Evolutionary conservation across 2,113 vertebrate species (phyloP), one percentile per base, ranked within the genome.

Genomic region (Arenaria interpres): DNA sequence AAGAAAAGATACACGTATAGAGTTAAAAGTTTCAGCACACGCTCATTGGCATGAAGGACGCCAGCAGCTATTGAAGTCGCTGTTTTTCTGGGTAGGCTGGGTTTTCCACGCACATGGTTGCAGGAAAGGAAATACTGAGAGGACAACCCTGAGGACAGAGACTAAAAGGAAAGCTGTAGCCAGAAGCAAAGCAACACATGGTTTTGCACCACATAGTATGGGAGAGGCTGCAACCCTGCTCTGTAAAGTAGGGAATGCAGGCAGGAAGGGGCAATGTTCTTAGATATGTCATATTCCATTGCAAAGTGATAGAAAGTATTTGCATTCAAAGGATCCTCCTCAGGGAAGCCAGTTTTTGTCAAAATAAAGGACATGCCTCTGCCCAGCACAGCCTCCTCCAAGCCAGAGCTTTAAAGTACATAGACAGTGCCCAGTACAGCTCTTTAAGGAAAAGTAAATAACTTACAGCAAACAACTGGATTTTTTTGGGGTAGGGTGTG

Each of bases 401-500:
- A 37, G 39, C 2, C 14, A 22, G 4, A n/a, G 35, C 8, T 17
- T 11, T n/a, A 12, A 64, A 19, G 14, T 10, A 5, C 3, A 2
- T 5, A 10, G 23, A 9, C 39, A 46, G 10, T 11, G 12, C 19
- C 10, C 43, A 35, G 27, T 13, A 10, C 10, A 63, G 39, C 19
- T n/a, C 14, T 43, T 66, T 39, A 59, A 56, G 30, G 14, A 22
- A 12, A 2, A 9, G 16, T 9, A 32, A 67, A 28, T 14, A 57
- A 51, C 53, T 50, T 21, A 0, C 0, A 63, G 17, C 15, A 41
- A 63, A 20, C 11, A 41, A 9, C 6, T 22, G 0, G 0, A 4
- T 1, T 27, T n/a, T n/a, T n/a, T n/a, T 62, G 72, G 24, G 69
- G 17, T 12, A 20, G 54, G 20, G 39, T 12, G 3, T 3, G 14